These are phyloP conservation scores for human (Homo sapiens) DNA, from an alignment of 2,113 vertebrate genomes.

Conservation along the genomic window GRCh38 chr2:82284501-82285000, in stretches of 20 bases:
- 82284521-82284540: background rate
- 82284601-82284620: background rate
- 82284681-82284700: background rate
- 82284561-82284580: background rate
- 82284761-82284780: background rate
- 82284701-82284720: background rate
- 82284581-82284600: background rate
- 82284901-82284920: background rate
- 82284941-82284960: background rate
- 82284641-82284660: background rate
- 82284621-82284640: background rate
- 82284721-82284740: background rate
- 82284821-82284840: background rate
- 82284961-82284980: background rate
- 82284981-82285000: background rate
- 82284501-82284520: background rate
- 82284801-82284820: background rate
- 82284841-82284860: background rate
- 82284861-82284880: background rate
- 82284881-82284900: background rate
- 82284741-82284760: background rate
- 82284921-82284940: background rate
- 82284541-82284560: background rate
- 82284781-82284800: background rate
- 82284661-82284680: background rate